A percentile compares a stretch with the other conserved stretches of the same genome.
These are phyloP conservation scores for Propithecus deckenii DNA, from an alignment of 2,797 vertebrate genomes.

Conservation along the genomic window DNA sequence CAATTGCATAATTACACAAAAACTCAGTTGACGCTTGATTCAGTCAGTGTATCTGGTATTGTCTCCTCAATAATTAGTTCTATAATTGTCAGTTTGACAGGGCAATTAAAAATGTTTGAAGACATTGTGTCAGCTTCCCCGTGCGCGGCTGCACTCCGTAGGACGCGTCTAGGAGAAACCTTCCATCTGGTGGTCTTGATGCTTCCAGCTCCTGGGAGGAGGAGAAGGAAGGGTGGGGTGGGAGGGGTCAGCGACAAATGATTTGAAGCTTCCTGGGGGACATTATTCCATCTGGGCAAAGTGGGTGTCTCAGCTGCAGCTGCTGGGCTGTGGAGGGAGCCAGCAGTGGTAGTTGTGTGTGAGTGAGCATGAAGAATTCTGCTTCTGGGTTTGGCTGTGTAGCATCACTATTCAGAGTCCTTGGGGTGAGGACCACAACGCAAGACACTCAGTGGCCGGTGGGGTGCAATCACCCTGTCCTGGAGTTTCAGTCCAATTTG, in stretches of 20 bases:
- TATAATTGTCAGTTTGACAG: conserved; percentile 89
- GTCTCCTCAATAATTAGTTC: conserved; percentile 89
- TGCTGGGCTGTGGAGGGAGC: not conserved
- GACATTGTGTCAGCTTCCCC: conserved; percentile 83
- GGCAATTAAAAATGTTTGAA: conserved; percentile 90
- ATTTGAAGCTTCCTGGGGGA: conserved; percentile 55
- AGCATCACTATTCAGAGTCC: not conserved
- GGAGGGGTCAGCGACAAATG: not conserved
- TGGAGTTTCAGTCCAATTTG: not conserved
- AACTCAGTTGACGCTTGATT: conserved; percentile 83
- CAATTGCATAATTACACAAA: conserved; percentile 89
- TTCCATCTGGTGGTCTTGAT: conserved; percentile 53
- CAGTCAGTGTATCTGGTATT: conserved; percentile 86
- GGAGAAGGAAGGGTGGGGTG: not conserved
- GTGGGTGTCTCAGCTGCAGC: not conserved
- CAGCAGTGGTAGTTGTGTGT: accelerated
- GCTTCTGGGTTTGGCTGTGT: not conserved
- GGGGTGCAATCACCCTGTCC: not conserved
- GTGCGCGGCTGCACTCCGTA: conserved; percentile 53
- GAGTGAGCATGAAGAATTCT: too few species aligned
- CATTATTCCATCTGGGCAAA: not conserved
- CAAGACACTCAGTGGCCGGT: not conserved
- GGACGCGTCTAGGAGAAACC: conserved; percentile 61
- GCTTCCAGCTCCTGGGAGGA: not conserved
- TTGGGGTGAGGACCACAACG: not conserved